Conservation (phyloP, 2,113 vertebrate genomes). For the Pteropus alecto region DNA sequence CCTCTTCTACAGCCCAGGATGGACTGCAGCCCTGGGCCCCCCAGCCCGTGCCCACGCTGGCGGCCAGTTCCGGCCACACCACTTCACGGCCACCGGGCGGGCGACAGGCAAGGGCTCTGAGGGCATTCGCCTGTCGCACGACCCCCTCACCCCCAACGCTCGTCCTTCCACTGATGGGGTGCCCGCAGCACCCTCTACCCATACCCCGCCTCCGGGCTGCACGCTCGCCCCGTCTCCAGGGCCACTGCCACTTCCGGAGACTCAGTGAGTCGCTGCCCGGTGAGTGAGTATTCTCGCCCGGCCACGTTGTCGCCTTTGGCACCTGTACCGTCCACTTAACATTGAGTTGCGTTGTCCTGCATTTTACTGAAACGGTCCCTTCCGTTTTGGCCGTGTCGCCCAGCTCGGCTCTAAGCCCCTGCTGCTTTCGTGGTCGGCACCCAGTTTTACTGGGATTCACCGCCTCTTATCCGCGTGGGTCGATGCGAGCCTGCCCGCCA, state of each 20-base stretch:
- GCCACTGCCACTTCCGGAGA: too few species aligned
- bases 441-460: neutral
- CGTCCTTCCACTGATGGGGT: neutral
- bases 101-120: too few species aligned
- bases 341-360: neutral
- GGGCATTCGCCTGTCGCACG: too few species aligned
- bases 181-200: too few species aligned
- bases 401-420: neutral
- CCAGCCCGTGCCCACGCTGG: too few species aligned
- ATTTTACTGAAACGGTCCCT: neutral
- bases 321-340: neutral
- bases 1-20: accelerated
- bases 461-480: neutral
- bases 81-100: neutral
- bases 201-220: too few species aligned
- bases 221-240: too few species aligned
- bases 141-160: too few species aligned
- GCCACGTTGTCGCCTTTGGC: neutral
- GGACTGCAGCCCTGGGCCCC: neutral
- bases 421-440: neutral
- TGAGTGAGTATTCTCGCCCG: too few species aligned
- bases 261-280: too few species aligned
- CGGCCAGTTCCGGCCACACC: too few species aligned
- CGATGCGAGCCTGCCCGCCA: neutral
- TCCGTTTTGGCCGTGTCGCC: neutral